A percentile compares a stretch with the other conserved stretches of the same genome.
Conservation (phyloP, 2,113 vertebrate genomes). For the Myrmophylax atrothorax region DNA sequence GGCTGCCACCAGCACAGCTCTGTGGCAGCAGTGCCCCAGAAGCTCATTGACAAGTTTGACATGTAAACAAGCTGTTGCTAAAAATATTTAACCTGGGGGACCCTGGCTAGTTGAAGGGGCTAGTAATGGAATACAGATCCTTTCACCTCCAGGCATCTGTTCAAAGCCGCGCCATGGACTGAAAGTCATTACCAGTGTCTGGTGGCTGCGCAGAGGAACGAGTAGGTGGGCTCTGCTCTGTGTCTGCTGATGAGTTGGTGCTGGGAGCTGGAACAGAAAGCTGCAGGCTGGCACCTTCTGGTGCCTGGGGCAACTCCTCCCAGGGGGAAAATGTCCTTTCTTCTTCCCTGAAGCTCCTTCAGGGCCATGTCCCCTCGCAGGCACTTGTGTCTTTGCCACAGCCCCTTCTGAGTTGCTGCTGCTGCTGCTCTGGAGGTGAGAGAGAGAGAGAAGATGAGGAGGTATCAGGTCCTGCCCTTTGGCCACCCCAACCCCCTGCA, state of each 20-base stretch:
- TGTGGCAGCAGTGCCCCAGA: slow-evolving; percentile 39
- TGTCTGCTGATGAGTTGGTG: background rate
- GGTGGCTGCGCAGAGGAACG: background rate
- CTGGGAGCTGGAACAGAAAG: background rate
- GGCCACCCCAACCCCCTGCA: no score
- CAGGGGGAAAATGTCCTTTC: background rate
- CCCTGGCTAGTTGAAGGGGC: slow-evolving; percentile 29
- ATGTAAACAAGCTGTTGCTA: slow-evolving; percentile 68
- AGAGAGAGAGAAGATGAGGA: background rate
- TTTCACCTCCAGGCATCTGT: slow-evolving; percentile 61
- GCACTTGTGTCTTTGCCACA: background rate
- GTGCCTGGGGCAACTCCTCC: background rate
- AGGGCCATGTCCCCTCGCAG: background rate
- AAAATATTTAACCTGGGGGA: slow-evolving; percentile 67
- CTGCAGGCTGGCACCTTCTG: background rate
- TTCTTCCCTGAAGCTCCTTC: background rate
- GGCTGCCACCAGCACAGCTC: slow-evolving; percentile 34
- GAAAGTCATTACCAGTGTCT: background rate
- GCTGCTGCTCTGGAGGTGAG: background rate
- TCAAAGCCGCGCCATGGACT: slow-evolving; percentile 10
- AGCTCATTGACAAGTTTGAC: slow-evolving; percentile 63
- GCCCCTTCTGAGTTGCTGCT: background rate
- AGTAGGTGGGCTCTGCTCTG: slow-evolving; percentile 42
- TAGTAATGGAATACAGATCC: slow-evolving; percentile 61
- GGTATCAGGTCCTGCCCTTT: background rate